Conservation (phyloP, 2,888 invertebrate species). For the Coelopa pilipes region DNA sequence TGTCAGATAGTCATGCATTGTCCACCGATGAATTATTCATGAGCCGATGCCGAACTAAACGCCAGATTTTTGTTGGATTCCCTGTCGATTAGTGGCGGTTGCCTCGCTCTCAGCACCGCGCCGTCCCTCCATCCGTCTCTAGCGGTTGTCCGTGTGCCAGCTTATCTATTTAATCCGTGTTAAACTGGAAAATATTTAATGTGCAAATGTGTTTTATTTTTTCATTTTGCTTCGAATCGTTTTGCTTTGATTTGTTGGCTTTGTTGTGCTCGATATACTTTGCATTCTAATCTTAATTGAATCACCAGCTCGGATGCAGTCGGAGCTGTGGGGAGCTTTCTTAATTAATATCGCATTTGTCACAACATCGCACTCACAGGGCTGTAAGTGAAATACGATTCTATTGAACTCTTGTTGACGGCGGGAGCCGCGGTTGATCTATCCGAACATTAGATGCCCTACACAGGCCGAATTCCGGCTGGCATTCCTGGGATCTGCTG, state of each 20-base stretch:
- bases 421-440: too few relatives aligned
- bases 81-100: not conserved
- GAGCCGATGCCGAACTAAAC: conserved; percentile 8
- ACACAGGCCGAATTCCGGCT: too few relatives aligned
- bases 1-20: conserved; percentile 32
- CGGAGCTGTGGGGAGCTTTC: too few relatives aligned
- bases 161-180: conserved; percentile 23
- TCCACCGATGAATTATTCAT: conserved; percentile 23
- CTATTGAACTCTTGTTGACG: too few relatives aligned
- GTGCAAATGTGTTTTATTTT: conserved; percentile 21
- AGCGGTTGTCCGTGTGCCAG: not conserved
- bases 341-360: too few relatives aligned
- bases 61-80: conserved; percentile 11
- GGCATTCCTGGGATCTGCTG: too few relatives aligned
- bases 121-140: not conserved
- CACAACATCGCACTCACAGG: too few relatives aligned
- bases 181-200: conserved; percentile 21
- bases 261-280: not conserved
- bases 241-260: not conserved
- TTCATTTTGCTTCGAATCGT: too few relatives aligned
- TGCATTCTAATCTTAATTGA: conserved; percentile 15
- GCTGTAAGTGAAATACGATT: too few relatives aligned
- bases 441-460: too few relatives aligned
- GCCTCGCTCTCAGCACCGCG: not conserved
- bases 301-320: not conserved